phyloP scores from a whole-genome alignment of 2,113 vertebrate genomes.

The Saimiri boliviensis region DNA sequence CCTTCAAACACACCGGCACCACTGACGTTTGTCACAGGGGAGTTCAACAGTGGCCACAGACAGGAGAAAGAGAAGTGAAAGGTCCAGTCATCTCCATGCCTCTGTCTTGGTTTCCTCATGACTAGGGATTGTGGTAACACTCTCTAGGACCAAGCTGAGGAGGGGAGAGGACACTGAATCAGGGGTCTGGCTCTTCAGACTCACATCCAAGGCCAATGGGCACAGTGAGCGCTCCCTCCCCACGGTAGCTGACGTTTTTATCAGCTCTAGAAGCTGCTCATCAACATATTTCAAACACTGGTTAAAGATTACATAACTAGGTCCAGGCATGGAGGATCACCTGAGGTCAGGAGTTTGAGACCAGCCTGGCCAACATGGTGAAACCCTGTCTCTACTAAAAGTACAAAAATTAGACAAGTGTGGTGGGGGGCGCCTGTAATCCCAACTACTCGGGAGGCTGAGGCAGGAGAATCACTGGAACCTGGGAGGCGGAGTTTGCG shows the following conservation, averaged over 20 bases:
- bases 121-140: fast-evolving
- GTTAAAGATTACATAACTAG: not conserved
- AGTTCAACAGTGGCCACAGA: not conserved
- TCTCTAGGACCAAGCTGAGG: not conserved
- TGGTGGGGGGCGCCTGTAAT: too few relatives aligned
- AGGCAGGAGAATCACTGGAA: too few relatives aligned
- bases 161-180: not conserved
- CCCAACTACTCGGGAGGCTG: too few relatives aligned
- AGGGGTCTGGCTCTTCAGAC: not conserved
- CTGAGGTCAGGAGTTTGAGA: too few relatives aligned
- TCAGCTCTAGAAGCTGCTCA: not conserved
- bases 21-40: not conserved
- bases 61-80: not conserved
- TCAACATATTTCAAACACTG: not conserved
- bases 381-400: too few relatives aligned
- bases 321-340: too few relatives aligned
- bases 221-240: not conserved
- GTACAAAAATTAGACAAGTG: too few relatives aligned
- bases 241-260: not conserved
- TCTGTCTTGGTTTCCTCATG: not conserved
- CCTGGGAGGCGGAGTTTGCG: too few relatives aligned
- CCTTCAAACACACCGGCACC: too few relatives aligned
- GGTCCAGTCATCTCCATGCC: not conserved
- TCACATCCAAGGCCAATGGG: not conserved
- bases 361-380: too few relatives aligned